These are phyloP conservation scores for Drosophila kuntzei DNA, from an alignment of 2,888 invertebrate species.

Conservation along the genomic window DNA sequence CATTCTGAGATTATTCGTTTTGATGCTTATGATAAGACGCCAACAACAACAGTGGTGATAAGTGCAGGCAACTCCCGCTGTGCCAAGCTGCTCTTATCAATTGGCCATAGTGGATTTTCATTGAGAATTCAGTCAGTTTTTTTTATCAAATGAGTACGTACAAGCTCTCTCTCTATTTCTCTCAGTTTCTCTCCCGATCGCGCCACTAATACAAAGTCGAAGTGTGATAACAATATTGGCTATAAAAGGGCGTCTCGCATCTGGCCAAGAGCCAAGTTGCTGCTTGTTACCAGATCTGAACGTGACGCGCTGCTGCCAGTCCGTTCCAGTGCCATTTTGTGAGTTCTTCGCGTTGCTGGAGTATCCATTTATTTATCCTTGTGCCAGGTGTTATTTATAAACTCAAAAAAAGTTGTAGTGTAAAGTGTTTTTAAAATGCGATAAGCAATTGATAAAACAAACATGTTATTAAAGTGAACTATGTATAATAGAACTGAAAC, in stretches of 20 bases:
- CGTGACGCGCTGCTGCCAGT: constrained; percentile 36
- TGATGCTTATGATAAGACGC: constrained; percentile 14
- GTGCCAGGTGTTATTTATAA: not conserved
- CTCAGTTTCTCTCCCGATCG: constrained; percentile 37
- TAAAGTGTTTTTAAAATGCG: not conserved
- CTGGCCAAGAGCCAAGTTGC: constrained; percentile 42
- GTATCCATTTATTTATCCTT: constrained; percentile 23
- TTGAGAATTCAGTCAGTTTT: constrained; percentile 18
- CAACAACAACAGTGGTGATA: not conserved
- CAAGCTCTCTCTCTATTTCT: constrained; percentile 11
- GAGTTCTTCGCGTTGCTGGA: constrained; percentile 27
- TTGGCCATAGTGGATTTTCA: constrained; percentile 17
- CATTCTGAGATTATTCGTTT: not conserved
- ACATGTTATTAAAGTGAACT: not conserved
- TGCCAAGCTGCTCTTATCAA: constrained; percentile 8
- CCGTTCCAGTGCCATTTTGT: constrained; percentile 44
- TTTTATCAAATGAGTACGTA: constrained; percentile 25
- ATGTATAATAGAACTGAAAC: not conserved
- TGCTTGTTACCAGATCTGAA: constrained; percentile 32
- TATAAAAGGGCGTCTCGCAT: constrained; percentile 46
- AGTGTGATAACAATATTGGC: constrained; percentile 37
- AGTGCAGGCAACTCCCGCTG: constrained; percentile 1
- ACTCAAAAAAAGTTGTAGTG: not conserved
- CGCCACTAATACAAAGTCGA: constrained; percentile 30
- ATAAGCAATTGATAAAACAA: not conserved